phyloP scores from a whole-genome alignment of 1,140 invertebrate genomes.

The Saccostrea echinata region DNA sequence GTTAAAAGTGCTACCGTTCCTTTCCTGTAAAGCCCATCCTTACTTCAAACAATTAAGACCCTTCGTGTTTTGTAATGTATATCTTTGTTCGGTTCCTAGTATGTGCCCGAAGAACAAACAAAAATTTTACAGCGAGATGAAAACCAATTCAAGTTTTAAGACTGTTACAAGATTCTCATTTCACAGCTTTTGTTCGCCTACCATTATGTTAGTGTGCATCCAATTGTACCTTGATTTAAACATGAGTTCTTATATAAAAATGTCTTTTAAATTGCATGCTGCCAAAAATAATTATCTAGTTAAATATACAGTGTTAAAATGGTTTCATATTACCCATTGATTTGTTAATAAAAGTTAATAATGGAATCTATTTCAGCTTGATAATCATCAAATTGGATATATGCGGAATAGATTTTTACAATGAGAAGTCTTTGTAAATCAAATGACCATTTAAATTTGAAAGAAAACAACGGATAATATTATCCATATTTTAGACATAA shows the following conservation, averaged over 20 bases:
- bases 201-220: not conserved
- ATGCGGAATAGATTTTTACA: not conserved
- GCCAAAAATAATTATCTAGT: not conserved
- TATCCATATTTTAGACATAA: not conserved
- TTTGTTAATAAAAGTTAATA: not conserved
- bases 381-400: too few relatives aligned
- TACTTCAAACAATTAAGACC: too few relatives aligned
- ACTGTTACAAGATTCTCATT: too few relatives aligned
- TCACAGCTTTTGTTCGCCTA: too few relatives aligned
- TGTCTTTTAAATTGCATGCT: not conserved
- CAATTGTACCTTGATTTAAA: not conserved
- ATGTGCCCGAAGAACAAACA: too few relatives aligned
- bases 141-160: too few relatives aligned
- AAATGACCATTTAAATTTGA: slow-evolving; percentile 21
- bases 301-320: not conserved
- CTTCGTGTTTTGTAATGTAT: too few relatives aligned
- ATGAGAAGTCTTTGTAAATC: not conserved
- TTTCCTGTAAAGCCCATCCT: too few relatives aligned
- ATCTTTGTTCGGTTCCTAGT: too few relatives aligned
- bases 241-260: too few relatives aligned
- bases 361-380: not conserved
- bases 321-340: not conserved
- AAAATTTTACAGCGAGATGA: too few relatives aligned
- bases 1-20: not conserved
- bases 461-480: not conserved